Evolutionary conservation across 2,113 vertebrate genomes (phyloP), one percentile per base, ranked within the genome.

Genomic region (Crotalus viridis): DNA sequence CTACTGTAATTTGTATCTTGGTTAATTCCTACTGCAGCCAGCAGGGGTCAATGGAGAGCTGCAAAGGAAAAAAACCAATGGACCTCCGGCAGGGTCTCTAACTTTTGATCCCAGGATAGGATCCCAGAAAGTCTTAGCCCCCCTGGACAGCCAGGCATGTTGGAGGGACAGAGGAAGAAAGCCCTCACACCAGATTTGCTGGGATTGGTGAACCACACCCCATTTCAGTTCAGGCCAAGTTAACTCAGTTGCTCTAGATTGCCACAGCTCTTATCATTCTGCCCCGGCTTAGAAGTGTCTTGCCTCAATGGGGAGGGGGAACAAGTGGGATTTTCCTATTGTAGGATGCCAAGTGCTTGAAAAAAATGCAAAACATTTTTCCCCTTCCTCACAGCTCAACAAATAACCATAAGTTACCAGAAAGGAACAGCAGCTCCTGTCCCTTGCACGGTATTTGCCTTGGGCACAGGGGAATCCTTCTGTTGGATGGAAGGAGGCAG

Each of bases 11-110:
- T 81, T 81, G 33, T 54, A 12, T 15, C 69, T 22, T 59, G 1
- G 55, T 48, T 52, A 54, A 33, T 93, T 61, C 93, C 93, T 89
- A 90, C 39, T 91, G 90, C 22, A 57, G 33, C 57, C 91, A 90
- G 93, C 48, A 94, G 91, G 69, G 90, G 88, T 87, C 94, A 94
- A 69, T 26, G 89, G 28, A 46, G 87, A 61, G 93, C 90, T 57
- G 55, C 39, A 85, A 43, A 39, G 86, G 22, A 69, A 43, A 43
- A 43, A 52, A 81, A n/a, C 43, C 5, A 22, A 9, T 22, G 7
- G 9, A 19, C 26, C 43, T n/a, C 43, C 10, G 28, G 57, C 12
- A 43, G 17, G 43, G 54, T 22, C 17, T 61, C 89, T 52, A n/a
- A 59, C 26, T 33, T 12, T 43, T 39, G 28, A 5, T 46, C 22